Evolutionary conservation across 2,888 invertebrate species (phyloP).

Genomic region (Bombylius major): DNA sequence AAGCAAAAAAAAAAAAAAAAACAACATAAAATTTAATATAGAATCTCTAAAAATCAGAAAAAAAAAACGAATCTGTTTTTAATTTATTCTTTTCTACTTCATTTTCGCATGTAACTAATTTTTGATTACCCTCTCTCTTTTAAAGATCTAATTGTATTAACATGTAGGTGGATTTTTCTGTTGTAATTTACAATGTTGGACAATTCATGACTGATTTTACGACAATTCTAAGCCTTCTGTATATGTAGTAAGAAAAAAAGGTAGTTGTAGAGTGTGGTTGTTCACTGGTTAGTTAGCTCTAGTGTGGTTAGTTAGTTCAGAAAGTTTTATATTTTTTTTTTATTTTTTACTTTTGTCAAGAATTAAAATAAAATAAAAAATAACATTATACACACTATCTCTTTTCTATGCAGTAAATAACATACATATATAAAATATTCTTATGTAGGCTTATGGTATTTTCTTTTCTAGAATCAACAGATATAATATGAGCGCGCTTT

Average conservation of each 20-base stretch:
- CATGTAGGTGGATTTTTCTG: conserved; percentile 10
- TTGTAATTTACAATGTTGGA: conserved; percentile 8
- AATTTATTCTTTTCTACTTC: too few relatives aligned
- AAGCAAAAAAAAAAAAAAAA: too few relatives aligned
- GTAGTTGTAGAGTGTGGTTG: not conserved
- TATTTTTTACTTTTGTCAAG: not conserved
- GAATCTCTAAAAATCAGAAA: too few relatives aligned
- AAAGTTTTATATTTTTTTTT: too few relatives aligned
- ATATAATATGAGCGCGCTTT: too few relatives aligned
- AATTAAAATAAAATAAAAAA: not conserved
- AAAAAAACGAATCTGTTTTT: too few relatives aligned
- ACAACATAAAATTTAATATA: too few relatives aligned
- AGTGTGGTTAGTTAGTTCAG: too few relatives aligned
- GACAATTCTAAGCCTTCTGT: conserved; percentile 11
- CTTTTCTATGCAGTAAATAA: too few relatives aligned
- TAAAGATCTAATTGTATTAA: conserved; percentile 9
- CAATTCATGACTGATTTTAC: conserved; percentile 14
- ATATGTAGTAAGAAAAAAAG: conserved; percentile 8
- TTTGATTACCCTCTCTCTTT: not conserved
- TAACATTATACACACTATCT: too few relatives aligned
- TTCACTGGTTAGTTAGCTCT: not conserved
- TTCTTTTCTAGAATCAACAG: not conserved
- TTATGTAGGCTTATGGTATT: not conserved
- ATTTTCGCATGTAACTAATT: not conserved
- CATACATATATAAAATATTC: not conserved